Conservation (phyloP, 1,140 invertebrate genomes). For the Lerema accius region DNA sequence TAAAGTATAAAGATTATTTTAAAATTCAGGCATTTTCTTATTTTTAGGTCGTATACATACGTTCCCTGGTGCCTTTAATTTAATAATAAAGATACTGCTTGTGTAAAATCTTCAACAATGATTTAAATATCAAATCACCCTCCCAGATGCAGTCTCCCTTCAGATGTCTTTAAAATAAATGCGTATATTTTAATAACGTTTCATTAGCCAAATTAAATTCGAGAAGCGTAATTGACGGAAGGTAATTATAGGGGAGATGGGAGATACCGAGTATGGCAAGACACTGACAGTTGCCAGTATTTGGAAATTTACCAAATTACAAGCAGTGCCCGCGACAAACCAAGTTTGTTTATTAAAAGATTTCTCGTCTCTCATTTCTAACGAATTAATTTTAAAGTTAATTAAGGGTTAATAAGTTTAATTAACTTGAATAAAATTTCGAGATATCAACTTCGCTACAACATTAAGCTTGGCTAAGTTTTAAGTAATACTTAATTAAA, state of each 20-base stretch:
- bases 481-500: constrained; percentile 6
- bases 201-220: constrained; percentile 82
- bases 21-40: no score
- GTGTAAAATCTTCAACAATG: constrained; percentile 12
- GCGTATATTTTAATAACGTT: constrained; percentile 81
- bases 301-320: constrained; percentile 37
- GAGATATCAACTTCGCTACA: constrained; percentile 23
- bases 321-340: constrained; percentile 34
- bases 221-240: constrained; percentile 76
- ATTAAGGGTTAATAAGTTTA: constrained; percentile 51
- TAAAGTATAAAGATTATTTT: no score
- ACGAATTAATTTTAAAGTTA: constrained; percentile 49
- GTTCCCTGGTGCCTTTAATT: no score
- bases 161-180: constrained; percentile 65
- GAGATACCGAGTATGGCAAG: constrained; percentile 50
- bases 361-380: constrained; percentile 42
- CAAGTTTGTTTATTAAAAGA: constrained; percentile 61
- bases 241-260: constrained; percentile 66
- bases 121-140: constrained; percentile 18
- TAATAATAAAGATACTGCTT: no score
- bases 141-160: constrained; percentile 31
- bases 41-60: no score
- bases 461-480: constrained; percentile 28
- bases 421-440: constrained; percentile 45
- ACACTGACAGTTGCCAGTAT: constrained; percentile 57